Evolutionary conservation across 2,797 vertebrate genomes (phyloP), one percentile per base, ranked within the genome.

Genomic region (Poecilia wingei): DNA sequence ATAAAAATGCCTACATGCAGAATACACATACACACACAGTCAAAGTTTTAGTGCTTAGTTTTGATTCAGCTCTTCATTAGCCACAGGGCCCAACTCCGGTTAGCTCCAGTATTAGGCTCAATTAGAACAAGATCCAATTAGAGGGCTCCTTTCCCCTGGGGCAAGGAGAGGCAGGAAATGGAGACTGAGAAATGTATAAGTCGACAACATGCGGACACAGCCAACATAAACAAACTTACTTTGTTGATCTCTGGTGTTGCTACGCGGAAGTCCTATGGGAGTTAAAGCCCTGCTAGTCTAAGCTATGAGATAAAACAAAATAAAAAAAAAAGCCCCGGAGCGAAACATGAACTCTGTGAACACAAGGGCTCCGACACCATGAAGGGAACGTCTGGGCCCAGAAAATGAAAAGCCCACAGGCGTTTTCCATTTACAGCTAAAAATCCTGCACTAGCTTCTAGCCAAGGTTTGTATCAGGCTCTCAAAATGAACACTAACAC

Each of bases 81-180:
- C 98, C 98, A 96, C 96, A 96, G 97, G 97, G 97, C 96, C 96
- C 95, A 90, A 96, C 97, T 98, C 97, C 96, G 97, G 97, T 96
- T 97, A 97, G 97, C 98, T 97, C 96, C 97, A 98, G 98, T 99
- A 99, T 99, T 98, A 98, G 97, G 97, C 97, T 98, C 98, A 99
- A 99, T 99, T 99, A 99, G 98, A 99, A 98, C 98, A 98, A 97
- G 97, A 97, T 98, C 98, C 98, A 98, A 99, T 99, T 99, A 99
- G 97, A 97, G 97, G 97, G 94, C 94, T 96, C 95, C 96, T 96
- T 96, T 96, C 96, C 97, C 98, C 97, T 96, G 95, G 94, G 97
- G 98, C 97, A 97, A 97, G 95, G 97, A 97, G 97, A 98, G 97
- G 97, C 97, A 98, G 97, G 97, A 98, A 98, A 98, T 97, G 97